A percentile compares a stretch with the other conserved stretches of the same genome.
Evolutionary conservation across 2,113 vertebrate genomes (phyloP).

Genomic region (Plecturocebus donacophilus): DNA sequence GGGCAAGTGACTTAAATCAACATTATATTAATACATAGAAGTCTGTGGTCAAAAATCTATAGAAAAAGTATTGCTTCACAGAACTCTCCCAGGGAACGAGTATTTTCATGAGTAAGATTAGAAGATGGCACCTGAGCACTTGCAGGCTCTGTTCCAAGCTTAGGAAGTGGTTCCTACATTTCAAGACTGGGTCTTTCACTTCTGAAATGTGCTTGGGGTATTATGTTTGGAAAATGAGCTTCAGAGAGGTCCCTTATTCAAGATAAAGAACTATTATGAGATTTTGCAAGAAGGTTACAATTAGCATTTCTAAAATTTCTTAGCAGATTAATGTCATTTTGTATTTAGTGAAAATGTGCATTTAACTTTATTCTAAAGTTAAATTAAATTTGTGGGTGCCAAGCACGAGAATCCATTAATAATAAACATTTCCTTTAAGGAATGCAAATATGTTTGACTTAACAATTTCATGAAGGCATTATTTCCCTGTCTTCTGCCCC

Average conservation of each 20-base stretch:
- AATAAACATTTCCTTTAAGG: background rate
- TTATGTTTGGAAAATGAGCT: background rate
- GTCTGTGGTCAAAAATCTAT: background rate
- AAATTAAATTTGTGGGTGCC: background rate
- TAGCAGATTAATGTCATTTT: background rate
- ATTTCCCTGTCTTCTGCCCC: background rate
- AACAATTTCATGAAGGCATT: background rate
- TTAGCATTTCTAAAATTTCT: conserved; percentile 24
- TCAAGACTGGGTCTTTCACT: background rate
- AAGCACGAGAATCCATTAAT: background rate
- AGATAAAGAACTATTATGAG: background rate
- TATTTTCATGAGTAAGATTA: background rate
- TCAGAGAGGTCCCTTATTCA: background rate
- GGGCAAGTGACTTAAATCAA: background rate
- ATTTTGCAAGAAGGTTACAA: background rate
- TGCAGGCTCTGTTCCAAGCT: background rate
- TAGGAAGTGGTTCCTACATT: background rate
- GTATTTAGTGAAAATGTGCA: background rate
- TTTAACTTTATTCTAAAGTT: background rate
- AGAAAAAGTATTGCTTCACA: background rate
- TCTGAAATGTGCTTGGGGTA: background rate
- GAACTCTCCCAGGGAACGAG: background rate
- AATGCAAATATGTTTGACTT: background rate
- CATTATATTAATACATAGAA: background rate
- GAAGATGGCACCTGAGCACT: too few relatives aligned